Evolutionary conservation across 2,888 invertebrate species (phyloP).

Genomic region (Cremastobaeus sp.): DNA sequence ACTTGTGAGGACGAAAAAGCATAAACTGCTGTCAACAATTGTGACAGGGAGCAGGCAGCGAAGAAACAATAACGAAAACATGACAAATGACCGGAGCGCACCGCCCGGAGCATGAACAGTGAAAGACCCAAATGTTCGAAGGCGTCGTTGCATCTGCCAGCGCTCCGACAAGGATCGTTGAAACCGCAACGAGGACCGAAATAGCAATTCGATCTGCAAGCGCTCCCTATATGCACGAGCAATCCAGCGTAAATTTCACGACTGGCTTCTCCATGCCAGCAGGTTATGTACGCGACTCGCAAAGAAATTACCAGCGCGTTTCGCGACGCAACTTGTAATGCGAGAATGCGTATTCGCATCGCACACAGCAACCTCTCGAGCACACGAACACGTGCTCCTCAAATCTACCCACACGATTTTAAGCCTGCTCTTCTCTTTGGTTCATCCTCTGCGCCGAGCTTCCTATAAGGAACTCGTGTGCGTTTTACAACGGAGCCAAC

Average conservation of each 20-base stretch:
- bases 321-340: constrained; percentile 44
- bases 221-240: constrained; percentile 52
- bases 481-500: constrained; percentile 41
- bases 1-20: no score
- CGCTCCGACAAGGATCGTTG: constrained; percentile 1
- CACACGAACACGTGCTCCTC: background rate
- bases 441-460: constrained; percentile 3
- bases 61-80: background rate
- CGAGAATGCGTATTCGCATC: constrained; percentile 43
- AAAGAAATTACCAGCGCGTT: constrained; percentile 54
- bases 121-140: constrained; percentile 28
- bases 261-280: constrained; percentile 52
- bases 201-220: constrained; percentile 45
- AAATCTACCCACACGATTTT: constrained; percentile 36
- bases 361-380: constrained; percentile 15
- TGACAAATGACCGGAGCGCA: background rate
- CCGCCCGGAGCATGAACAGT: background rate
- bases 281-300: constrained; percentile 53
- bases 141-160: constrained; percentile 20
- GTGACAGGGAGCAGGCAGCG: no score
- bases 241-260: constrained; percentile 58
- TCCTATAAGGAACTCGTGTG: constrained; percentile 38
- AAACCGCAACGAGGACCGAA: constrained; percentile 16
- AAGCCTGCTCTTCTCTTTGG: background rate
- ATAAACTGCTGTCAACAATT: no score